A percentile compares a stretch with the other conserved stretches of the same genome.
These are phyloP conservation scores for Sorex fumeus DNA, from an alignment of 2,113 vertebrate genomes.

Conservation along the genomic window DNA sequence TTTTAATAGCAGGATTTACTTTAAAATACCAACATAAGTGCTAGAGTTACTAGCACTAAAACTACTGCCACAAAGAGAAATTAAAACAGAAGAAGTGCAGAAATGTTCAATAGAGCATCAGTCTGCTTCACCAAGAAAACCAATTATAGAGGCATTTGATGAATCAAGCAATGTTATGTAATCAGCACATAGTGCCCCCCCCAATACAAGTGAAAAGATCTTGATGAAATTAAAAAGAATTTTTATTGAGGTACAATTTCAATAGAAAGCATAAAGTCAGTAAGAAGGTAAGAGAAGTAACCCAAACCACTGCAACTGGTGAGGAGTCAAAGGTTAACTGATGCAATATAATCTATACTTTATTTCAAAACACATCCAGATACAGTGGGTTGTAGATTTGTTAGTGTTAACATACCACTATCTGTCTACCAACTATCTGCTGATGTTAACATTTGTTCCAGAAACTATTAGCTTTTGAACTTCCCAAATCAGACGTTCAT, in stretches of 20 bases:
- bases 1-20: slow-evolving; percentile 34
- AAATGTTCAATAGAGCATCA: background rate
- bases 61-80: background rate
- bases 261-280: background rate
- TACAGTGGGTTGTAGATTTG: background rate
- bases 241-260: background rate
- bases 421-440: background rate
- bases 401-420: slow-evolving; percentile 42
- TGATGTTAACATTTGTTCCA: background rate
- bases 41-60: background rate
- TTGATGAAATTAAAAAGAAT: background rate
- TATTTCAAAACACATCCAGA: slow-evolving; percentile 3
- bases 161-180: slow-evolving; percentile 1
- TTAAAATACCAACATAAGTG: background rate
- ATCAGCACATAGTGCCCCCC: background rate
- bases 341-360: background rate
- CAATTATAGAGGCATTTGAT: background rate
- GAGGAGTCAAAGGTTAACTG: background rate
- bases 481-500: background rate
- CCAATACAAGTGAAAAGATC: background rate
- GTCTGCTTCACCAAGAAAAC: background rate
- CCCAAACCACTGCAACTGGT: background rate
- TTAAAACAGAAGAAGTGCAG: background rate
- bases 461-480: slow-evolving; percentile 2
- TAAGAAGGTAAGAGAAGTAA: background rate